These are phyloP conservation scores for Tethya wilhelma DNA, from an alignment of 37 sponge, comb jelly and placozoan species.

Conservation along the genomic window DNA sequence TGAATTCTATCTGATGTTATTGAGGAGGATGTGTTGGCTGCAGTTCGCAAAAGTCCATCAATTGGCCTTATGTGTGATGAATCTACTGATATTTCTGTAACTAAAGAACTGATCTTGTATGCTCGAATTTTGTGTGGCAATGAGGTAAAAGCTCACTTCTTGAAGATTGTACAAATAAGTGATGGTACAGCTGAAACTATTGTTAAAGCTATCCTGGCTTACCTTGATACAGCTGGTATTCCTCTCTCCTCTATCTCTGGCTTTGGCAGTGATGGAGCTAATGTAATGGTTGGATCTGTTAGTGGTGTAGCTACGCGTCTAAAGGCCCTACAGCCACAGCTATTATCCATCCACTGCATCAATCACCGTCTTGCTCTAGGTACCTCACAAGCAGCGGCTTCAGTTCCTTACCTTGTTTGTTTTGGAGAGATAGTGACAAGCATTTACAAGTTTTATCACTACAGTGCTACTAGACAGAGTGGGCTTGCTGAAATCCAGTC, in stretches of 20 bases:
- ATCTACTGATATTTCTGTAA: constrained; percentile 8
- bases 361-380: not conserved
- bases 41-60: not conserved
- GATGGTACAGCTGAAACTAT: not conserved
- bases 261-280: not conserved
- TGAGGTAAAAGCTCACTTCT: not conserved
- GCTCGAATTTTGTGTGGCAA: not conserved
- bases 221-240: not conserved
- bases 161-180: not conserved
- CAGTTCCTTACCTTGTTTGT: not conserved
- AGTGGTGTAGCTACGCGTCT: not conserved
- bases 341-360: not conserved
- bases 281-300: not conserved
- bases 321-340: not conserved
- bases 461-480: not conserved
- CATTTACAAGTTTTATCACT: not conserved
- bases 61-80: constrained; percentile 12
- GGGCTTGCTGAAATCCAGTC: not conserved
- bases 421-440: not conserved
- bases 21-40: no score
- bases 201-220: not conserved
- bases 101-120: constrained; percentile 9
- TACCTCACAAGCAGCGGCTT: not conserved
- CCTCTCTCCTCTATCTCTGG: not conserved
- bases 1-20: no score